Percentiles rank a stretch among this genome's conserved stretches.
These are phyloP conservation scores for Bombus confusus DNA, from an alignment of 1,140 invertebrate genomes.

Conservation along the genomic window DNA sequence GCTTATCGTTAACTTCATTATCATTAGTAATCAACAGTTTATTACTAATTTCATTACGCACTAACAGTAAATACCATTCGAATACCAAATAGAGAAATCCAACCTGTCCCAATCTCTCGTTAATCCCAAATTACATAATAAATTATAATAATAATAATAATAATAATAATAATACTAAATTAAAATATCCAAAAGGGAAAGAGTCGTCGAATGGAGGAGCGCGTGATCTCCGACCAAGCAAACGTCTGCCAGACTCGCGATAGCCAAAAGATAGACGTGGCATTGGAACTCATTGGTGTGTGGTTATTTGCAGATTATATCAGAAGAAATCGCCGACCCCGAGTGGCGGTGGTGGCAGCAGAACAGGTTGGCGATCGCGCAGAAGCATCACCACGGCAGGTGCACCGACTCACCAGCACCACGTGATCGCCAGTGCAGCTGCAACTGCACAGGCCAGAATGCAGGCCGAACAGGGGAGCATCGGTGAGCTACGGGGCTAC, in stretches of 20 bases:
- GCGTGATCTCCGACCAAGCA: neutral
- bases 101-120: too few species aligned
- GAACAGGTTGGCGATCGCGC: conserved; percentile 79
- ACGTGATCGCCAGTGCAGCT: conserved; percentile 78
- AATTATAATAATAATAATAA: too few species aligned
- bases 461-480: conserved; percentile 94
- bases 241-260: neutral
- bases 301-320: conserved; percentile 74
- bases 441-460: conserved; percentile 85
- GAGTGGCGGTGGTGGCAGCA: conserved; percentile 74
- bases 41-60: too few species aligned
- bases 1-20: too few species aligned
- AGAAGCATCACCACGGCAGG: conserved; percentile 81
- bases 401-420: conserved; percentile 79
- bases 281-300: neutral
- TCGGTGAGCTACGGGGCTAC: conserved; percentile 92
- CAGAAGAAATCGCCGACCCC: conserved; percentile 82
- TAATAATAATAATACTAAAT: too few species aligned
- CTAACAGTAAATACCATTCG: too few species aligned
- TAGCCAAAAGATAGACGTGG: too few species aligned
- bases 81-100: too few species aligned
- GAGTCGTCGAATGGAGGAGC: neutral
- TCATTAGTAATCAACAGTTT: too few species aligned
- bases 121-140: neutral
- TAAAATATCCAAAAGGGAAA: neutral